Percentiles rank a stretch among this genome's conserved stretches.
Evolutionary conservation across 2,888 invertebrate species (phyloP).

Genomic region (Drosophila parthenogenetica): DNA sequence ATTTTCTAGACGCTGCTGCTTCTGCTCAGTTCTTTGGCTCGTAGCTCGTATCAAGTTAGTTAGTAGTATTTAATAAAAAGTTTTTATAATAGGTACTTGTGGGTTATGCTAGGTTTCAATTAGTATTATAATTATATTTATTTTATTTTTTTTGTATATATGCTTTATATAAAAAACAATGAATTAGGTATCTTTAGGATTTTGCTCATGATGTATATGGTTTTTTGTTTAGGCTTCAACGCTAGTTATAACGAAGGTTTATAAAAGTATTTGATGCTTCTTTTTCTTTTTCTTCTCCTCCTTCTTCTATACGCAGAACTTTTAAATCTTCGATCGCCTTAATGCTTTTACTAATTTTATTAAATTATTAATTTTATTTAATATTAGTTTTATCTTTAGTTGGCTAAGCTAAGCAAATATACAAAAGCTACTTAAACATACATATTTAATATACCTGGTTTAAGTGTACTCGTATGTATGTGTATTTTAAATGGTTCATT

Average conservation of each 20-base stretch:
- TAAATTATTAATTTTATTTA: constrained; percentile 32
- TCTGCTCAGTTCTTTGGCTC: constrained; percentile 78
- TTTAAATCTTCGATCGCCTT: constrained; percentile 34
- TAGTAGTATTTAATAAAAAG: constrained; percentile 75
- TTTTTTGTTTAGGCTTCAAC: constrained; percentile 27
- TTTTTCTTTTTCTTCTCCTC: neutral
- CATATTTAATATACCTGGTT: constrained; percentile 61
- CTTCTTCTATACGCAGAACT: constrained; percentile 41
- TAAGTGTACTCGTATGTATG: constrained; percentile 24
- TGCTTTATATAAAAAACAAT: constrained; percentile 64
- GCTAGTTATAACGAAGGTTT: constrained; percentile 58
- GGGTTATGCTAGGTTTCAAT: constrained; percentile 75
- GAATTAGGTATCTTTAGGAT: constrained; percentile 26
- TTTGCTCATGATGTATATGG: constrained; percentile 32
- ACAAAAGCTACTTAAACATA: constrained; percentile 78
- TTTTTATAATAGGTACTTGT: constrained; percentile 75
- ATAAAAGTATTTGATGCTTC: constrained; percentile 63
- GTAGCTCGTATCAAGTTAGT: constrained; percentile 74
- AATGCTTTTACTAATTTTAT: constrained; percentile 12
- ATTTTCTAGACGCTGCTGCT: constrained; percentile 59
- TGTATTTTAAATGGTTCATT: constrained; percentile 61
- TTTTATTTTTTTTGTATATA: constrained; percentile 26
- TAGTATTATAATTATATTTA: constrained; percentile 30
- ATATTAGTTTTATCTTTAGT: constrained; percentile 19
- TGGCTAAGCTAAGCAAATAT: constrained; percentile 77